Evolutionary conservation across 2,888 invertebrate species (phyloP), one percentile per base, ranked within the genome.

Genomic region (Drosophila maculinotata): DNA sequence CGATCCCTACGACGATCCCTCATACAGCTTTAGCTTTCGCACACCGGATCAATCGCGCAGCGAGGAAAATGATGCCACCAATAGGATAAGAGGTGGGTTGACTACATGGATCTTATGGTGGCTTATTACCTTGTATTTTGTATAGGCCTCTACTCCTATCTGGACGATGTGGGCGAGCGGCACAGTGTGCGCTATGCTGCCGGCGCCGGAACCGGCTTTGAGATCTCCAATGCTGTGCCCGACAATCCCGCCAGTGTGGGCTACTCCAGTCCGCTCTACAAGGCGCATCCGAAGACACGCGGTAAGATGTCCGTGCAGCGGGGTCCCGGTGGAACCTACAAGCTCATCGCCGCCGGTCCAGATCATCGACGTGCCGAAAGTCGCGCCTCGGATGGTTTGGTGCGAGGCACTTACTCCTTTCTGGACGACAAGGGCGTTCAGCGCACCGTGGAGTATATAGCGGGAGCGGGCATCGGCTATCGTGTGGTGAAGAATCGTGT

Each of bases 401-500:
- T 95, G 1, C 92, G 95, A 71, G 96, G 96, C 28, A 95, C 95
- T 0, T 96, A 95, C 92, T 95, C 95, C 0, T 96, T 95, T 88
- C 90, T 96, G 14, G 96, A 96, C 76, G 95, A 96, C 82, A 95
- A 95, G 91, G 95, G 95, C 1, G 94, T 95, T 23, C 95, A 95
- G 89, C 94, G 94, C 71, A 95, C 95, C 0, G 95, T 96, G 0
- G 94, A 96, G 90, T 96, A 96, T 89, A 95, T 91, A 73, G 96
- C 96, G 0, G 96, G 96, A 0, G 95, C 96, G 0, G 95, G 92
- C 68, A 96, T 95, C 42, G 96, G 96, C 0, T 96, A 95, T 86
- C 93, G 95, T 38, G 94, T 96, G 2, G 92, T 96, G 8, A 94
- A 95, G 89, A 95, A 89, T 68, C 94, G 94, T 58, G 93, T 95